Percentiles rank a stretch among this genome's conserved stretches.
Conservation (phyloP, 2,113 vertebrate genomes). For the Pleuronectes platessa region DNA sequence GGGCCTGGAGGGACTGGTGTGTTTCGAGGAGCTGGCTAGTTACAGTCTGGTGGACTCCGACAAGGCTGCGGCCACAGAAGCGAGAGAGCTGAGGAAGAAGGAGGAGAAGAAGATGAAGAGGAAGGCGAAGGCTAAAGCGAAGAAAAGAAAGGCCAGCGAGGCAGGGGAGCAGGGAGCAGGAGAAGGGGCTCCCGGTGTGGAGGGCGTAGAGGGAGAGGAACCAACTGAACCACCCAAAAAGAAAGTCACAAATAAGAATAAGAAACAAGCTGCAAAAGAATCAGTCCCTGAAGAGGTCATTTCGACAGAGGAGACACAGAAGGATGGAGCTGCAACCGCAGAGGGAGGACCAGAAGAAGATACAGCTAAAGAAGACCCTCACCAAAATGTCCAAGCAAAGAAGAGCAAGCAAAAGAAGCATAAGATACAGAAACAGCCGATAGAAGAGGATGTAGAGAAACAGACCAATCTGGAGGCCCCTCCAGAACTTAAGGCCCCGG, state of each 20-base stretch:
- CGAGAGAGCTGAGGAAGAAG: constrained; percentile 73
- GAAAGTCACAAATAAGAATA: too few relatives aligned
- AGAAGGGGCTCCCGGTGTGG: neutral
- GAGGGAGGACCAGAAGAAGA: neutral
- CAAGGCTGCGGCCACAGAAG: constrained; percentile 52
- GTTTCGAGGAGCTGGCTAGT: constrained; percentile 92
- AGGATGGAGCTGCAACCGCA: constrained; percentile 7
- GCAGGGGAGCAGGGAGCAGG: constrained; percentile 57
- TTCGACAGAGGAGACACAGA: constrained; percentile 25
- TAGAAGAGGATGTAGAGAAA: constrained; percentile 14
- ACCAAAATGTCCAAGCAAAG: constrained; percentile 9
- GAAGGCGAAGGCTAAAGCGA: constrained; percentile 65
- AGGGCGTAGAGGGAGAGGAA: too few relatives aligned
- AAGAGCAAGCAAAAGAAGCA: constrained; percentile 74
- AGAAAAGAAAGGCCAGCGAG: constrained; percentile 82
- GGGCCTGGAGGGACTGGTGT: constrained; percentile 88
- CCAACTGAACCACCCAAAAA: too few relatives aligned
- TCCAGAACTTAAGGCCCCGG: neutral
- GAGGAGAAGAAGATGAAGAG: constrained; percentile 68
- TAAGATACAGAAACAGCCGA: constrained; percentile 66
- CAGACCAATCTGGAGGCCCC: neutral
- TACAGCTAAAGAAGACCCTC: neutral
- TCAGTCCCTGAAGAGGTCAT: neutral
- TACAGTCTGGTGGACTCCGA: constrained; percentile 86
- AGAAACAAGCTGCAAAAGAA: constrained; percentile 29